Base-by-base conservation (phyloP, 2,113 vertebrate genomes). In the Phaetusa simplex region DNA sequence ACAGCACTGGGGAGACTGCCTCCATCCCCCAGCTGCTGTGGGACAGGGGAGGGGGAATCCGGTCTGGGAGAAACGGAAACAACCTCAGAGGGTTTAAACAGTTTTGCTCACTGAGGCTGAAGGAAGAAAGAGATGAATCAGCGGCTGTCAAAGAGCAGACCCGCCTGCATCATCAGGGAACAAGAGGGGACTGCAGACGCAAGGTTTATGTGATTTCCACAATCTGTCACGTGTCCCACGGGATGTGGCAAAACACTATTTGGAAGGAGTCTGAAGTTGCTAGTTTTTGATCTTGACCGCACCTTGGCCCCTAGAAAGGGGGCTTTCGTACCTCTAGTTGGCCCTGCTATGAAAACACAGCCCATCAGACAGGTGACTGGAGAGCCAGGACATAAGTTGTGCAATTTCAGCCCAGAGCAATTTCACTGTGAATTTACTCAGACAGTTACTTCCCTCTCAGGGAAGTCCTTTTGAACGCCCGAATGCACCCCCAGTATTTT, bases 171-270 rank as follows among this genome's bases (percentile, higher is more conserved):
- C 38, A 7, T 3, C 9, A 53, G 29, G 27, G 64, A 78, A 7
- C 50, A 43, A 59, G 82, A 47, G 12, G 42, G 22, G 14, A 38
- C 43, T 93, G 84, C 71, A 83, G 38, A 45, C 12, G 27, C 12
- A 20, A 34, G 18, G 30, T 53, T 65, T 53, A 1, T 21, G 43
- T 11, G 52, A 45, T 45, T 62, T 50, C n/a, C 26, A 15, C 43
- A 20, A 2, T 8, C 15, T 71, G 47, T 15, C 40, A 29, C 1
- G 0, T 5, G 21, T 59, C n/a, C 38, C 21, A 12, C 2, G 11
- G 22, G 65, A 27, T 0, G 0, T 58, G 71, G 30, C 55, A 74
- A 85, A 90, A 70, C 26, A 5, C 22, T 24, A 0, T 67, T 62
- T 6, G 22, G 47, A 42, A 76, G 24, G 12, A 27, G 36, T 27